Evolutionary conservation across 2,888 invertebrate genomes (phyloP).

Genomic region (Deroplatys truncata): DNA sequence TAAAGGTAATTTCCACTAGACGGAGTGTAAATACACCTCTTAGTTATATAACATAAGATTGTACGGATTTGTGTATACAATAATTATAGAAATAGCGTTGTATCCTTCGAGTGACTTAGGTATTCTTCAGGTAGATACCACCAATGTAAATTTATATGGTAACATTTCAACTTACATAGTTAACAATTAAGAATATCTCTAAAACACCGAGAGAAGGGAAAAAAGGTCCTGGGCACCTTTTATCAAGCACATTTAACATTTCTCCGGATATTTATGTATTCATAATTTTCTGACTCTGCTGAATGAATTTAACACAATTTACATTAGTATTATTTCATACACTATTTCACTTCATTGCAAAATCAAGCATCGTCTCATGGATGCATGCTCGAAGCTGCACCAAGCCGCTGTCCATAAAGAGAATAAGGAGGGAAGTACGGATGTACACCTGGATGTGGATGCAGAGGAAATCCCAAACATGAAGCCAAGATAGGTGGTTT

Average conservation of each 20-base stretch:
- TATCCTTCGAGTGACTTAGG: neutral
- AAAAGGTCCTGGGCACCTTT: neutral
- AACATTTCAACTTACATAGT: neutral
- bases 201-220: neutral
- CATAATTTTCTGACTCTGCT: neutral
- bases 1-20: neutral
- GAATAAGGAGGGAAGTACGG: constrained; percentile 87
- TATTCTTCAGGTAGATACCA: neutral
- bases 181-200: neutral
- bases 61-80: neutral
- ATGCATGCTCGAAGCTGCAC: constrained; percentile 53
- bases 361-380: constrained; percentile 29
- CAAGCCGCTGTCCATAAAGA: constrained; percentile 76
- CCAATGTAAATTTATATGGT: neutral
- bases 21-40: neutral
- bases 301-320: neutral
- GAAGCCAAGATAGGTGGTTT: constrained; percentile 75
- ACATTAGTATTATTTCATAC: neutral
- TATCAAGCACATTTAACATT: neutral
- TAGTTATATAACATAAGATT: neutral
- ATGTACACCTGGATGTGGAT: constrained; percentile 69
- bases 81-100: neutral
- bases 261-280: neutral
- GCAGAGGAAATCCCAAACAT: constrained; percentile 56
- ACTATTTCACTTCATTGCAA: neutral